Conservation (phyloP, 2,113 vertebrate genomes). For the Melierax canorus region DNA sequence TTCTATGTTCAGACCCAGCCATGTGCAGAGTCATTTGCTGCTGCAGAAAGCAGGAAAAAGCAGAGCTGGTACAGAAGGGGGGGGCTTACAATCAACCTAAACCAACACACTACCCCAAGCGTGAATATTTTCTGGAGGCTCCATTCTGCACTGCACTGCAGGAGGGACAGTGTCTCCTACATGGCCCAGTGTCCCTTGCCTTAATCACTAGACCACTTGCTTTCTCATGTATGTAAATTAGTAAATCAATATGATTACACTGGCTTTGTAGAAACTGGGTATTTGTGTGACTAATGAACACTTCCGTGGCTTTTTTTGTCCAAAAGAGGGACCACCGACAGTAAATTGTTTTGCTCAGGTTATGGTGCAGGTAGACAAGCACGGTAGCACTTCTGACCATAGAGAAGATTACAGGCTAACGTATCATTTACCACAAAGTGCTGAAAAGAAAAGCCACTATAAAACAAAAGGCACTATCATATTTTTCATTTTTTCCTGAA, state of each 20-base stretch:
- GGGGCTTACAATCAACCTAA: background rate
- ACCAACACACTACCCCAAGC: accelerated
- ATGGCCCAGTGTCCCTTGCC: accelerated
- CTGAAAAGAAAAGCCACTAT: background rate
- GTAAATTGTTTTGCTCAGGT: background rate
- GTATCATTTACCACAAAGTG: background rate
- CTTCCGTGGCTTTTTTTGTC: background rate
- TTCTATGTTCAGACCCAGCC: background rate
- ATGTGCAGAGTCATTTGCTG: background rate
- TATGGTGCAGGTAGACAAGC: background rate
- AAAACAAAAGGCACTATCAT: background rate
- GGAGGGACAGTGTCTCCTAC: background rate
- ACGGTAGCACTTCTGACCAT: background rate
- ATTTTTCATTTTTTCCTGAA: background rate
- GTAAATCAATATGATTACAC: background rate
- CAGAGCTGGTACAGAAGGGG: background rate
- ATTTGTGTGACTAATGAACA: background rate
- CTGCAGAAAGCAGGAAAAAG: background rate
- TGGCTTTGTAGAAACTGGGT: background rate
- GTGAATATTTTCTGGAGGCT: background rate
- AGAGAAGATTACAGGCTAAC: background rate
- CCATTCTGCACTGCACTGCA: background rate
- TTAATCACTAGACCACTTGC: background rate
- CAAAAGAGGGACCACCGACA: background rate
- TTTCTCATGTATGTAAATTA: background rate